Base-by-base conservation (phyloP, 2,888 invertebrate genomes). In the Cistogaster globosa region DNA sequence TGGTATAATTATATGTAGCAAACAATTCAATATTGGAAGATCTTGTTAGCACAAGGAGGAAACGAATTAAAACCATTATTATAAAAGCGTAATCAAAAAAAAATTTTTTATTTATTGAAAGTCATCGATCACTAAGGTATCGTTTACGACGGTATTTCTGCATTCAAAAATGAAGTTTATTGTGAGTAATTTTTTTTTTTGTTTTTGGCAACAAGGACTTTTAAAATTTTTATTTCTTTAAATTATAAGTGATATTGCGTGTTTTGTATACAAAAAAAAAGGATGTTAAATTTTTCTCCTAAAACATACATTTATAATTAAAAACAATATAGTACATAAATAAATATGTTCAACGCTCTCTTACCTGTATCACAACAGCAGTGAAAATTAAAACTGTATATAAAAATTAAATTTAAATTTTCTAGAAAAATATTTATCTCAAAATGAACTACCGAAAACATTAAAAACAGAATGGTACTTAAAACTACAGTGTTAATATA, bases 61-160 rank as follows among this genome's bases (percentile, higher is more conserved):
- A 84, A 72, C 53, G 26, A 67, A 81, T 62, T 26, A 69, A 74
- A 45, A 79, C 65, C 63, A 53, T 75, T 78, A 79, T 82, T 85
- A 85, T 85, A 85, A 79, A 85, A 85, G 78, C 78, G 65, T 38
- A 67, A 26, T 53, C 48, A 58, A 71, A 58, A 78, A 60, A 20
- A 32, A 1, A 32, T 5, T 32, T 62, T 82, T 55, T 55, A 8
- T 75, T 85, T 67, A 55, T 67, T 79, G 38, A 48, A 79, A 75
- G 53, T 71, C 75, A 65, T 62, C 48, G 69, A 65, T 75, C 53
- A 69, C n/a, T 75, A 51, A 45, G 58, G 77, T 62, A 55, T 74
- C 45, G 67, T 20, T 51, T 32, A 32, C 57, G 63, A 69, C 81
- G 74, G 77, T 57, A 18, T 22, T 48, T 74, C 72, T 63, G 1